Conservation (phyloP, 1,140 invertebrate genomes). For the Pogonomyrmex californicus region DNA sequence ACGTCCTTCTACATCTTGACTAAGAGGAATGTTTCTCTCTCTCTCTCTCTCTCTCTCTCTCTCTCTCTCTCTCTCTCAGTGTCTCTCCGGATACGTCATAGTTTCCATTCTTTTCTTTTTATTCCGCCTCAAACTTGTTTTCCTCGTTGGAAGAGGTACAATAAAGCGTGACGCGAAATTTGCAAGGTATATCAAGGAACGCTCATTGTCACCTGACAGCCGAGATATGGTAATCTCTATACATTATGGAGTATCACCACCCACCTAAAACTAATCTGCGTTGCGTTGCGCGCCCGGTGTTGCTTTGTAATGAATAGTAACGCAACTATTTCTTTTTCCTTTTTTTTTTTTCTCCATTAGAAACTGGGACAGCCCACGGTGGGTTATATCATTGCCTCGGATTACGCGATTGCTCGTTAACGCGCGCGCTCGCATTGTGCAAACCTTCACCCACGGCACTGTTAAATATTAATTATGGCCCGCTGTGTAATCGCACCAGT, state of each 20-base stretch:
- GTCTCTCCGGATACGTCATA: not conserved
- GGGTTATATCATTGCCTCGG: slow-evolving; percentile 34
- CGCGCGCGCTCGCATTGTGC: slow-evolving; percentile 30
- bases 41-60: not conserved
- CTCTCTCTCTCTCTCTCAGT: not conserved
- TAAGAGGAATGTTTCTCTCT: not conserved
- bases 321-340: slow-evolving; percentile 38
- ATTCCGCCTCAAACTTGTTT: not conserved
- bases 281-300: slow-evolving; percentile 27
- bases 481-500: not conserved
- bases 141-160: not conserved
- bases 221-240: slow-evolving; percentile 43
- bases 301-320: slow-evolving; percentile 36
- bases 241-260: slow-evolving; percentile 52
- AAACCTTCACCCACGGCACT: slow-evolving; percentile 51
- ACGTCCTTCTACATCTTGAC: not conserved
- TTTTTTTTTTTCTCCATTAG: slow-evolving; percentile 1
- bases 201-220: not conserved
- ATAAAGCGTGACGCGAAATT: slow-evolving; percentile 31
- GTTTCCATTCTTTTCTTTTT: not conserved
- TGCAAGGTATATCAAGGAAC: slow-evolving; percentile 4
- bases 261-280: slow-evolving; percentile 32
- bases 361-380: slow-evolving; percentile 60
- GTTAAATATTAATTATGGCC: slow-evolving; percentile 54
- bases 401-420: slow-evolving; percentile 50